These are phyloP conservation scores for Planococcus citri DNA, from an alignment of 1,140 invertebrate species.

Conservation along the genomic window DNA sequence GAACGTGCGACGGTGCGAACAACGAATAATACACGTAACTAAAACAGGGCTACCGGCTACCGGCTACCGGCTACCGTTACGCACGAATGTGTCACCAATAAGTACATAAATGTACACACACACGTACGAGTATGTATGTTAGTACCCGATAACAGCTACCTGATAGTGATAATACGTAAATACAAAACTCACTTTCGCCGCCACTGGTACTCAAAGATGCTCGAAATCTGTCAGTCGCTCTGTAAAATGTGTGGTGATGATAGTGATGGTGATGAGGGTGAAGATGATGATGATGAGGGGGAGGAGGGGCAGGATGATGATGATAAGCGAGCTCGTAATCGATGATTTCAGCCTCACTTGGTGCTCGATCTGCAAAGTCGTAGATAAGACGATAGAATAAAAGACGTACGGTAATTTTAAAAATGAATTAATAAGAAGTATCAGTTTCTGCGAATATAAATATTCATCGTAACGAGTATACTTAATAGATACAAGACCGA, in stretches of 20 bases:
- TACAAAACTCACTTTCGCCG: constrained; percentile 48
- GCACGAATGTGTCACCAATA: too few species aligned
- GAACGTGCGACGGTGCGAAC: too few species aligned
- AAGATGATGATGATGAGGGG: not conserved
- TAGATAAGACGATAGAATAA: too few species aligned
- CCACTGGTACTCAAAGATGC: constrained; percentile 59
- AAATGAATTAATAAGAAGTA: too few species aligned
- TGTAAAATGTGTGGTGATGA: too few species aligned
- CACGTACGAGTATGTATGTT: not conserved
- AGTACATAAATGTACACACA: too few species aligned
- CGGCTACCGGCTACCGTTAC: too few species aligned
- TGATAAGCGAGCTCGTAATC: constrained; percentile 37
- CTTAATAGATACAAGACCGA: constrained; percentile 28
- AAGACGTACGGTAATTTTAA: too few species aligned
- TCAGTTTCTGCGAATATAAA: too few species aligned
- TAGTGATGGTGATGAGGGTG: not conserved
- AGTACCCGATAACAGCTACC: not conserved
- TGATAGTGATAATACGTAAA: not conserved
- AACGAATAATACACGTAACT: too few species aligned
- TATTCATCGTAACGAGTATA: too few species aligned
- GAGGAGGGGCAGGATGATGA: not conserved
- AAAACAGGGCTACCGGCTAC: too few species aligned
- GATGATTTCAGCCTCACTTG: constrained; percentile 45
- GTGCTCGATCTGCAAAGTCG: constrained; percentile 52
- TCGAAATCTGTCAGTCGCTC: constrained; percentile 28